These are phyloP conservation scores for Melanotaenia nigrans DNA, from an alignment of 2,797 vertebrate genomes.

Conservation along the genomic window DNA sequence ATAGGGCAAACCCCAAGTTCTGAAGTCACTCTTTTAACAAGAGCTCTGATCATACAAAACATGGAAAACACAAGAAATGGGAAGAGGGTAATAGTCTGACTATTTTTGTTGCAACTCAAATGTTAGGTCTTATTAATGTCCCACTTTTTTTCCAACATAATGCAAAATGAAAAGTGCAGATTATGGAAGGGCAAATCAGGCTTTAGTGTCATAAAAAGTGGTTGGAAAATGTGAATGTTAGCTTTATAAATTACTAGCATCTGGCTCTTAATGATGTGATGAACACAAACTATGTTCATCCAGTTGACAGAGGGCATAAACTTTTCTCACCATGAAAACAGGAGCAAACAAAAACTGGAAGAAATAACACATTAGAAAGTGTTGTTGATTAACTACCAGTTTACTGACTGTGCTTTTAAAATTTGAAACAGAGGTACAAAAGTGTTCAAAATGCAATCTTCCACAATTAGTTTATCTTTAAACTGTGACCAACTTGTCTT, in stretches of 20 bases:
- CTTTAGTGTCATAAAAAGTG: constrained; percentile 33
- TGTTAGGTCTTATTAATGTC: constrained; percentile 30
- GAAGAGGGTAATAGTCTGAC: constrained; percentile 56
- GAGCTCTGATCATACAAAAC: constrained; percentile 59
- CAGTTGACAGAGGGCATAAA: neutral
- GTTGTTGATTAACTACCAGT: neutral
- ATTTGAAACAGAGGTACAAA: too few species aligned
- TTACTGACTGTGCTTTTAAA: too few species aligned
- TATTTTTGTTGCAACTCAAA: constrained; percentile 33
- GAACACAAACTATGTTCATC: neutral
- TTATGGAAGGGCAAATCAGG: constrained; percentile 16
- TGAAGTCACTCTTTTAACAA: constrained; percentile 62
- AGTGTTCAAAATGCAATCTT: too few species aligned
- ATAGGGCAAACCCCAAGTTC: constrained; percentile 71
- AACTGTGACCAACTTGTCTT: too few species aligned
- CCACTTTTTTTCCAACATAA: constrained; percentile 24
- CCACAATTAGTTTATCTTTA: too few species aligned
- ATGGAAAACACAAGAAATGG: constrained; percentile 44
- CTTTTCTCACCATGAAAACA: neutral
- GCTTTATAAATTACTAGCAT: constrained; percentile 49
- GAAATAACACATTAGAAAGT: neutral
- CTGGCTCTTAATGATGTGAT: constrained; percentile 38
- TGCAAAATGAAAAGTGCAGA: constrained; percentile 21
- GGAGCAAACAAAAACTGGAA: neutral
- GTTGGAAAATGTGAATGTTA: constrained; percentile 26